Evolutionary conservation across 2,888 invertebrate species (phyloP), one percentile per base, ranked within the genome.

Genomic region (Euzophera pinguis): DNA sequence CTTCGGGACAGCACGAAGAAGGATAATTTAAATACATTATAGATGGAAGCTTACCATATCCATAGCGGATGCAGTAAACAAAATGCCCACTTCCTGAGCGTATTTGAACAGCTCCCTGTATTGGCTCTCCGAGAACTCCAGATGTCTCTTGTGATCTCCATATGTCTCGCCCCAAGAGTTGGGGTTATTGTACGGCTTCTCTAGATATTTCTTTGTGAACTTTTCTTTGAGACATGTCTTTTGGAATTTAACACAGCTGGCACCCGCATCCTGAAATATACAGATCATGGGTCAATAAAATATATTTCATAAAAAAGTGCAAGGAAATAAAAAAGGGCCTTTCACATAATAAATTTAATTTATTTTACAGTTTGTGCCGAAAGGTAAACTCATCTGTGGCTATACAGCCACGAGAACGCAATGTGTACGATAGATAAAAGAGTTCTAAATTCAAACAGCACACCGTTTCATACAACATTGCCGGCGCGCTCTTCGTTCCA

Each of bases 241-340:
- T 91, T 96, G 96, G 73, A 96, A 95, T 82, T 96, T 96, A 0
- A 95, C 96, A 73, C 96, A 96, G 78, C 94, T 93, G 12, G 94
- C 95, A 5, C 96, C 95, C 55, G 92, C 91, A 63, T 93, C 92
- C 94, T 94, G 77, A 50, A 88, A 88, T 62, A 12, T 6, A 8
- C 14, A 14, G 8, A 38, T 1, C 1, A 6, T 38, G 14, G 5
- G 5, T 22, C 22, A 22, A 2, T n/a, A n/a, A n/a, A n/a, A n/a
- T n/a, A n/a, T n/a, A n/a, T n/a, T n/a, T n/a, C n/a, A n/a, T n/a
- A n/a, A n/a, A n/a, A n/a, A n/a, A n/a, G n/a, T n/a, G n/a, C n/a
- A n/a, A n/a, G n/a, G n/a, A n/a, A n/a, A n/a, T n/a, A n/a, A n/a
- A n/a, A n/a, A n/a, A n/a, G n/a, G n/a, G n/a, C n/a, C n/a, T n/a